phyloP scores from a whole-genome alignment of 2,113 vertebrate species.

The Pipa parva region DNA sequence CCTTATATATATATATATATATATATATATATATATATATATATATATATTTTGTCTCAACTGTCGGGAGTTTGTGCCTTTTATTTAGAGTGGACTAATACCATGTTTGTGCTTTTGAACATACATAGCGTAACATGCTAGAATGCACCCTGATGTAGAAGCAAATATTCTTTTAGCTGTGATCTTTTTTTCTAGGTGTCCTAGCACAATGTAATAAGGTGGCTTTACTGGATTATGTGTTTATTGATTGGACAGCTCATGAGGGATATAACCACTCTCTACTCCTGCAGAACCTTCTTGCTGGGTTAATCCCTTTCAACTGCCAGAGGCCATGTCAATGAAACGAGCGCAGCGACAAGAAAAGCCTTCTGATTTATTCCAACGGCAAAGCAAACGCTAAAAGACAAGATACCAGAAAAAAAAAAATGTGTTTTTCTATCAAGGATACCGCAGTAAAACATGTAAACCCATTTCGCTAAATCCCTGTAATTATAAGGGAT shows the following conservation, averaged over 20 bases:
- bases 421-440: no score
- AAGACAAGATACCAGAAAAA: not conserved
- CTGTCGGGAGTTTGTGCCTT: no score
- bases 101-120: no score
- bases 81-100: no score
- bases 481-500: no score
- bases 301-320: constrained; percentile 31
- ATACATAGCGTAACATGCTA: no score
- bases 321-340: constrained; percentile 20
- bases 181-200: not conserved
- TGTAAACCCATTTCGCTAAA: no score
- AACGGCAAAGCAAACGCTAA: not conserved
- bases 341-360: not conserved
- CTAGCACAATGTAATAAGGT: constrained; percentile 20
- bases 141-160: no score
- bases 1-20: no score
- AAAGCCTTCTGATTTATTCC: constrained; percentile 10
- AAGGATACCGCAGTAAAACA: no score
- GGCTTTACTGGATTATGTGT: constrained; percentile 32
- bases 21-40: no score
- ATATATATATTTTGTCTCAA: no score
- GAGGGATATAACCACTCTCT: constrained; percentile 18
- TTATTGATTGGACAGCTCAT: constrained; percentile 33
- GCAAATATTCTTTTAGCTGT: not conserved
- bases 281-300: constrained; percentile 10